phyloP scores from a whole-genome alignment of 2,888 invertebrate species.

The Ennomos fuscantarius region DNA sequence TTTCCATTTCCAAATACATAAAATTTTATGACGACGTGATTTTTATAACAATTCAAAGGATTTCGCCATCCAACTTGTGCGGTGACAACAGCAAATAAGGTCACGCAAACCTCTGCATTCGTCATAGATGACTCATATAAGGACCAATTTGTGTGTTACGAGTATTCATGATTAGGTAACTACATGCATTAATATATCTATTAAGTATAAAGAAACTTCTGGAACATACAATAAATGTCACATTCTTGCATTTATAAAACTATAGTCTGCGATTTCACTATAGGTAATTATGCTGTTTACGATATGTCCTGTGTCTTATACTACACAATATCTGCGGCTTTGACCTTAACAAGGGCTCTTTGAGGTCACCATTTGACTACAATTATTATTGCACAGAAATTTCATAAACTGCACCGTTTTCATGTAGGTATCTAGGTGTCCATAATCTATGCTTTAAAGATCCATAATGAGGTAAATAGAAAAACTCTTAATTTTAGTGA shows the following conservation, averaged over 20 bases:
- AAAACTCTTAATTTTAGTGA: neutral
- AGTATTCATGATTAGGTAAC: neutral
- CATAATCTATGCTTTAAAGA: neutral
- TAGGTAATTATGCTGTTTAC: too few relatives aligned
- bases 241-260: slow-evolving; percentile 1
- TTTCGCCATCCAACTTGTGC: too few relatives aligned
- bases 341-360: slow-evolving; percentile 38
- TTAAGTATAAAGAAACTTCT: neutral
- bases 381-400: neutral
- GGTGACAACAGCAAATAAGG: slow-evolving; percentile 18
- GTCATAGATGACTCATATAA: slow-evolving; percentile 33
- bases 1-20: too few relatives aligned
- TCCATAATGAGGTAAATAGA: neutral
- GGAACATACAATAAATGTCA: neutral
- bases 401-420: neutral
- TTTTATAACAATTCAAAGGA: too few relatives aligned
- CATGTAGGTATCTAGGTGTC: too few relatives aligned
- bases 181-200: neutral
- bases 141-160: neutral
- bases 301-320: neutral
- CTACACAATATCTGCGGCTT: slow-evolving; percentile 21
- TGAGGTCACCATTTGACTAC: slow-evolving; percentile 24
- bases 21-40: too few relatives aligned
- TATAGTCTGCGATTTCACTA: neutral
- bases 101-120: slow-evolving; percentile 25